These are phyloP conservation scores for Muscina levida DNA, from an alignment of 2,888 invertebrate genomes.

Conservation along the genomic window DNA sequence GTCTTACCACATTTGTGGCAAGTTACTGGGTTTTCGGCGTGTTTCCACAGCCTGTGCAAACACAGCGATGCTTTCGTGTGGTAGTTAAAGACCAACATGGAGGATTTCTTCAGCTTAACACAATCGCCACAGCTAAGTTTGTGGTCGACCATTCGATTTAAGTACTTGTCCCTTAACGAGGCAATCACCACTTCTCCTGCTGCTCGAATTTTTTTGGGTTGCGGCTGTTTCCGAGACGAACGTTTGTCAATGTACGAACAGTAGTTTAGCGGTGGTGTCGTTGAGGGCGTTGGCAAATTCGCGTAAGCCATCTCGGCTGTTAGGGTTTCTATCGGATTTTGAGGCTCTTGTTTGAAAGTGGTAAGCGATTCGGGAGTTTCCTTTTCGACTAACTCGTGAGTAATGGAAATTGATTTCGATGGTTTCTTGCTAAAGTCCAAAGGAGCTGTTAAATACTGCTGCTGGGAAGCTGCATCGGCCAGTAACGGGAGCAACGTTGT, in stretches of 20 bases:
- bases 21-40: constrained; percentile 71
- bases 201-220: constrained; percentile 80
- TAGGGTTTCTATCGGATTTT: constrained; percentile 46
- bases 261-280: background rate
- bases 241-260: constrained; percentile 72
- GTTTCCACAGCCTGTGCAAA: constrained; percentile 82
- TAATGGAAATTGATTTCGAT: background rate
- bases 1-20: constrained; percentile 73
- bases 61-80: constrained; percentile 80
- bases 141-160: constrained; percentile 78
- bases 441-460: constrained; percentile 74
- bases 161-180: constrained; percentile 79
- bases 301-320: constrained; percentile 48
- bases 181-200: constrained; percentile 76
- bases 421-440: constrained; percentile 75
- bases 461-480: constrained; percentile 75
- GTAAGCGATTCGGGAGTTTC: constrained; percentile 8
- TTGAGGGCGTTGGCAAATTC: constrained; percentile 5
- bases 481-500: constrained; percentile 74
- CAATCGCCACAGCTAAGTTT: constrained; percentile 77
- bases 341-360: constrained; percentile 42
- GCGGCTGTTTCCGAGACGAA: constrained; percentile 81
- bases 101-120: constrained; percentile 70
- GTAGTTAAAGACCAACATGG: constrained; percentile 79
- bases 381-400: constrained; percentile 11